These are phyloP conservation scores for Epinephelus cyanopodus DNA, from an alignment of 2,113 vertebrate genomes.

Conservation along the genomic window DNA sequence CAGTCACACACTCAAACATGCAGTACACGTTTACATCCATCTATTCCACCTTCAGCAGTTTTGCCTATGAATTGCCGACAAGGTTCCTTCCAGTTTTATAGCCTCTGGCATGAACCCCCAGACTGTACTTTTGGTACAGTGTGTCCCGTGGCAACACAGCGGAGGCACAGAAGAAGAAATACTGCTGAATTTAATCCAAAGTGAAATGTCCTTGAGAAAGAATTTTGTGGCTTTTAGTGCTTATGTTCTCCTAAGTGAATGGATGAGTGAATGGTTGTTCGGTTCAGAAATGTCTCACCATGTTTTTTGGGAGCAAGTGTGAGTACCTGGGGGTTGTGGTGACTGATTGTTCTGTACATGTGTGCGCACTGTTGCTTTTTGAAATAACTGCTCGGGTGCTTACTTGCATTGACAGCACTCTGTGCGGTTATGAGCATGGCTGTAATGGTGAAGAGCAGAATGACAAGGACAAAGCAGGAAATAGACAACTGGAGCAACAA, in stretches of 20 bases:
- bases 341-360: conserved; percentile 6
- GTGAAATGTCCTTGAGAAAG: conserved; percentile 38
- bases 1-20: not conserved
- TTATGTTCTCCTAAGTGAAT: conserved; percentile 11
- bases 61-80: not conserved
- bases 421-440: conserved; percentile 17
- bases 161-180: conserved; percentile 21
- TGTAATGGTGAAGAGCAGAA: conserved; percentile 33
- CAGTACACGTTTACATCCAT: not conserved
- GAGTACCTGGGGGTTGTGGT: not conserved
- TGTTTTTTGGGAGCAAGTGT: not conserved
- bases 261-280: not conserved
- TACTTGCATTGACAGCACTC: conserved; percentile 37
- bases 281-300: not conserved
- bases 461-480: conserved; percentile 30
- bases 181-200: conserved; percentile 50
- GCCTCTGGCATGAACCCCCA: not conserved
- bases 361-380: conserved; percentile 25
- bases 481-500: conserved; percentile 31
- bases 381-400: conserved; percentile 25
- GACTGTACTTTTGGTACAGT: not conserved
- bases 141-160: conserved; percentile 20
- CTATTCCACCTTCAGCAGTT: not conserved
- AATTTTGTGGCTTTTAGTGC: conserved; percentile 28
- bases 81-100: conserved; percentile 12